phyloP scores from a whole-genome alignment of 2,888 invertebrate species.

The Drosophila putrida region DNA sequence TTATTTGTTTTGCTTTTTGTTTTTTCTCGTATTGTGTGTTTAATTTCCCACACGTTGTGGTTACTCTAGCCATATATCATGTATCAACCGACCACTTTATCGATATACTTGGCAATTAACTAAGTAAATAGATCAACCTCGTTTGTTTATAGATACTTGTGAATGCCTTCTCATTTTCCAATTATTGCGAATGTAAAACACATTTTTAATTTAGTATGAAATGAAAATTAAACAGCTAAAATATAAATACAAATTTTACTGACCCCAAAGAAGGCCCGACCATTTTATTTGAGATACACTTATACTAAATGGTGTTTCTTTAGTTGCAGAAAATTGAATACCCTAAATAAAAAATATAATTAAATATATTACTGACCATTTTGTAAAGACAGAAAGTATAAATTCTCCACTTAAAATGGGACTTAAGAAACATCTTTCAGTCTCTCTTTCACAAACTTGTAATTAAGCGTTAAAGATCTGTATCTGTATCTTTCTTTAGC shows the following conservation, averaged over 20 bases:
- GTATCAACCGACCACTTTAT: constrained; percentile 15
- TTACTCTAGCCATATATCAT: constrained; percentile 18
- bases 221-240: not conserved
- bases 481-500: not conserved
- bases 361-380: no score
- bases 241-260: not conserved
- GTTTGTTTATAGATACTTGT: constrained; percentile 1
- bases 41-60: constrained; percentile 51
- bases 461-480: no score
- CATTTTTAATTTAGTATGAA: not conserved
- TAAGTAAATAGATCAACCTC: constrained; percentile 16
- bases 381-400: no score
- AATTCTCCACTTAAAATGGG: no score
- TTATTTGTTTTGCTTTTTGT: constrained; percentile 21
- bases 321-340: not conserved
- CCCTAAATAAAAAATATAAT: not conserved
- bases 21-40: constrained; percentile 14
- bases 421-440: no score
- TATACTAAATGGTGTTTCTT: not conserved
- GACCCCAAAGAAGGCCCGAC: constrained; percentile 5
- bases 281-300: constrained; percentile 2
- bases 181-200: constrained; percentile 1
- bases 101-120: constrained; percentile 10
- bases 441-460: no score
- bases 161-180: not conserved